Evolutionary conservation across 2,888 invertebrate genomes (phyloP).

Genomic region (Apamea anceps): DNA sequence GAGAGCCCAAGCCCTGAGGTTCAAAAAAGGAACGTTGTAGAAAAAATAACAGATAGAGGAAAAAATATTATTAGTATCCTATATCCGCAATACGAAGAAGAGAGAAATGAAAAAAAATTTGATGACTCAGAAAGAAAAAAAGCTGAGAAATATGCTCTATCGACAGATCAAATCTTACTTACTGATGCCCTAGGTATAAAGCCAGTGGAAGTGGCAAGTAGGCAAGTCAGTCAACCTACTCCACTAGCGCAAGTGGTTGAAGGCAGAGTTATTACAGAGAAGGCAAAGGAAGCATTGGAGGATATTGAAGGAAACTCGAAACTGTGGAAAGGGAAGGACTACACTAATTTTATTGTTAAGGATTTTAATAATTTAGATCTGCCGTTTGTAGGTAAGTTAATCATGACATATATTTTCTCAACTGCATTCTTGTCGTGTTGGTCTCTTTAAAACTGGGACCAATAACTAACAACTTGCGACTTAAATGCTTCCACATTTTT

Average conservation of each 20-base stretch:
- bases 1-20: conserved; percentile 76
- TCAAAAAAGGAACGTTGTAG: conserved; percentile 83
- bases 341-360: conserved; percentile 98
- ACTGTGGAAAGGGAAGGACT: conserved; percentile 98
- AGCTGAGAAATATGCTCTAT: conserved; percentile 86
- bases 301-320: conserved; percentile 93
- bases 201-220: conserved; percentile 66
- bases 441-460: background rate
- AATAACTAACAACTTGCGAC: background rate
- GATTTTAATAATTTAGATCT: conserved; percentile 97
- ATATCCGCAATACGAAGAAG: conserved; percentile 86
- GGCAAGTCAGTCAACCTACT: conserved; percentile 77
- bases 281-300: conserved; percentile 79
- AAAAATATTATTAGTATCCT: conserved; percentile 87
- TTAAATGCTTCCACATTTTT: background rate
- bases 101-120: conserved; percentile 83
- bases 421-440: background rate
- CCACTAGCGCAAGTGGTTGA: conserved; percentile 85
- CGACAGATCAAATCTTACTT: conserved; percentile 83
- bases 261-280: conserved; percentile 83
- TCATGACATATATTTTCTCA: too few species aligned
- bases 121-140: conserved; percentile 87
- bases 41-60: conserved; percentile 85
- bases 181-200: conserved; percentile 79
- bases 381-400: conserved; percentile 92